Evolutionary conservation across 2,888 invertebrate genomes (phyloP), one percentile per base, ranked within the genome.

Genomic region (Cheilosia variabilis): DNA sequence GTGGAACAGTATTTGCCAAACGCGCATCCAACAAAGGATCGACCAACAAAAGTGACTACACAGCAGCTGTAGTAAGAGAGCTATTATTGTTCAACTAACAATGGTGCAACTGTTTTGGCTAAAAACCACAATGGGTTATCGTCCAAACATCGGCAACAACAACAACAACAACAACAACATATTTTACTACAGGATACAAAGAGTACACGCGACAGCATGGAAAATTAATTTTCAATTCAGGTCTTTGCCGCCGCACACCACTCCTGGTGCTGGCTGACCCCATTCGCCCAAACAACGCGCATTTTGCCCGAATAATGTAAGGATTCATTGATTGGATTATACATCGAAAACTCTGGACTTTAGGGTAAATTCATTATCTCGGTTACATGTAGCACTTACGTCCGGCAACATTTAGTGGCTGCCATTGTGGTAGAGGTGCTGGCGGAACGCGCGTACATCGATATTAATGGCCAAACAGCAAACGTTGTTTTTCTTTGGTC

Each of bases 321-420:
- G 84, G 79, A 75, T 66, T 60, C 79, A 75, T 80, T 83, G 79
- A 83, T 84, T 84, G 84, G 84, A 84, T 84, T 79, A 50, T 69
- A 69, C 65, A 69, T 73, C 73, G 75, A 65, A 83, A 73, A 79
- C 65, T 75, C 65, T 55, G 83, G 72, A 76, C 68, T 80, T 75
- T 50, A 53, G 65, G 58, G 60, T 60, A 72, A 83, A 83, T 78
- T 78, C 83, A 78, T 78, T 83, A 83, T 83, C 78, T 83, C 73
- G 68, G 62, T 52, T 73, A 78, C 78, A 83, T 78, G 78, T 73
- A 78, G 45, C 63, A 50, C 78, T 78, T 78, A 73, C 68, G 66
- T 72, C 47, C 78, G 60, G 82, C 50, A 72, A 68, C 77, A 83
- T 83, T 83, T 78, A 78, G 78, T 83, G 57, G 78, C 68, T 55